These are phyloP conservation scores for Lithophane ornitopus DNA, from an alignment of 2,888 invertebrate genomes.

Conservation along the genomic window DNA sequence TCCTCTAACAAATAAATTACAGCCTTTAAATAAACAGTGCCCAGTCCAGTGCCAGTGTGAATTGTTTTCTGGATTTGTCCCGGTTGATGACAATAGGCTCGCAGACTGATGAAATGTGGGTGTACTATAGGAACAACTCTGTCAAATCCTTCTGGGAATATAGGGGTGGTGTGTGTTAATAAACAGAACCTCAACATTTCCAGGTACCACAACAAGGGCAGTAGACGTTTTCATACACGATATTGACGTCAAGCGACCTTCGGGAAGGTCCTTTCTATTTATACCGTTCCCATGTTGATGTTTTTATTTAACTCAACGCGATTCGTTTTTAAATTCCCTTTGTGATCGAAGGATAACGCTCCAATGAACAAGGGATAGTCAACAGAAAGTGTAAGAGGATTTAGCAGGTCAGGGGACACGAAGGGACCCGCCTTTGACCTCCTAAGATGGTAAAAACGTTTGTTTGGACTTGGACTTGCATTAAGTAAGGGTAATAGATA, in stretches of 20 bases:
- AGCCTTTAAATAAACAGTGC: conserved; percentile 1
- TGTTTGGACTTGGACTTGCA: background rate
- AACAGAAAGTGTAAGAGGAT: conserved; percentile 73
- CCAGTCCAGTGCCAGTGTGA: background rate
- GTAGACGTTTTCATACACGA: conserved; percentile 10
- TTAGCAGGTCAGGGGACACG: conserved; percentile 73
- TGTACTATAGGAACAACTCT: background rate
- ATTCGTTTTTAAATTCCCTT: conserved; percentile 68
- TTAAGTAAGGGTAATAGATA: background rate
- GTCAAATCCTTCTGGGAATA: background rate
- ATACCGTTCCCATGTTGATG: conserved; percentile 26
- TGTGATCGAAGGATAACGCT: conserved; percentile 63
- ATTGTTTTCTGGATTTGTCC: background rate
- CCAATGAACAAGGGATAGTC: conserved; percentile 66
- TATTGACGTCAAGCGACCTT: conserved; percentile 45
- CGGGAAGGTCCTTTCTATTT: conserved; percentile 33
- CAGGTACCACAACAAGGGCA: background rate
- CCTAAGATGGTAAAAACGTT: conserved; percentile 33
- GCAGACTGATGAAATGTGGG: background rate
- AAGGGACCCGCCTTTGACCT: conserved; percentile 50
- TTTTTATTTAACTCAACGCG: conserved; percentile 55
- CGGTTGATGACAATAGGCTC: background rate
- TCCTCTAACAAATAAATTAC: background rate
- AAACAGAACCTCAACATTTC: background rate
- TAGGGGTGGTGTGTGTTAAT: background rate